These are phyloP conservation scores for Trinorchestia longiramus DNA, from an alignment of 1,140 invertebrate genomes.

Conservation along the genomic window DNA sequence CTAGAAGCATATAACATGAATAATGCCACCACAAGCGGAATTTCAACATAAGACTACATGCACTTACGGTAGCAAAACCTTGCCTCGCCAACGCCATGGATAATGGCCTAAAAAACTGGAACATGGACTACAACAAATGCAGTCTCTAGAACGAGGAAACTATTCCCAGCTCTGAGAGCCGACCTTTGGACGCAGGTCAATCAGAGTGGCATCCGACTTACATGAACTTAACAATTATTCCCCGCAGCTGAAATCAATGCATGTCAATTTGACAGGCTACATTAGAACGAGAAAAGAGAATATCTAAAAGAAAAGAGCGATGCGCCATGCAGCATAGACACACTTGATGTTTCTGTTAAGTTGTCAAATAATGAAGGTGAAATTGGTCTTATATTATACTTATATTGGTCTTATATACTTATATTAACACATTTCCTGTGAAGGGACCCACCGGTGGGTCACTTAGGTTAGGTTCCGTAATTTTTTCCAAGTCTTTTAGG, in stretches of 20 bases:
- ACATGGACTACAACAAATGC: not conserved
- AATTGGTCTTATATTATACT: too few relatives aligned
- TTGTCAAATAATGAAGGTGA: not conserved
- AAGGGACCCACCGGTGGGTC: too few relatives aligned
- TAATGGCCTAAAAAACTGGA: not conserved
- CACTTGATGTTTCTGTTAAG: not conserved
- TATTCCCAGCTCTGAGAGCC: not conserved
- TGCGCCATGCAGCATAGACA: not conserved
- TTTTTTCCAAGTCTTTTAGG: too few relatives aligned
- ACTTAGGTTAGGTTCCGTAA: too few relatives aligned
- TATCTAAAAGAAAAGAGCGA: not conserved
- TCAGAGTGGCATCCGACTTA: not conserved
- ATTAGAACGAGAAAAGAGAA: not conserved
- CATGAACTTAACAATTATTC: not conserved
- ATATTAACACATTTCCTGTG: too few relatives aligned
- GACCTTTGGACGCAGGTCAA: not conserved
- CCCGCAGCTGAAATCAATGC: not conserved
- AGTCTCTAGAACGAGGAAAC: not conserved
- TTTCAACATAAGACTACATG: not conserved
- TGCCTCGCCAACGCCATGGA: not conserved
- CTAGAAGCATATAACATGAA: not conserved
- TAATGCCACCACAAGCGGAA: not conserved
- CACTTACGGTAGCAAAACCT: not conserved
- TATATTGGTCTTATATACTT: too few relatives aligned
- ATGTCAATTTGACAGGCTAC: not conserved